Percentiles rank a stretch among this genome's conserved stretches.
These are phyloP conservation scores for Clarias fuscus DNA, from an alignment of 2,797 vertebrate species.

Conservation along the genomic window DNA sequence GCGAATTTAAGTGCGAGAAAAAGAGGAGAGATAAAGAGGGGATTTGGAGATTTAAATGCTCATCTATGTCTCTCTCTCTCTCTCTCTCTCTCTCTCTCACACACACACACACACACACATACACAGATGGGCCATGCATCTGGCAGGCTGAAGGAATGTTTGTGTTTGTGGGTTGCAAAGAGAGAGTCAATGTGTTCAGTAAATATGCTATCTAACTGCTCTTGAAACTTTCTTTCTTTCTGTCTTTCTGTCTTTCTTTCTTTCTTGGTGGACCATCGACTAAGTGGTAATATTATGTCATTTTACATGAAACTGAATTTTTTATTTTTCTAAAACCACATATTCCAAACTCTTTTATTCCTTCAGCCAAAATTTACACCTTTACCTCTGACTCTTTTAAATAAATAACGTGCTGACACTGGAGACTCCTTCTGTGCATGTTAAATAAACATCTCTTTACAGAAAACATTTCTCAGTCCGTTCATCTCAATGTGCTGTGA, in stretches of 20 bases:
- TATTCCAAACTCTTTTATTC: not conserved
- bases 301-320: not conserved
- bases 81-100: not conserved
- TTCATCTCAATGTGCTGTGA: not conserved
- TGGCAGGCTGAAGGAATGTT: slow-evolving; percentile 64
- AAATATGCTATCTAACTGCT: too few relatives aligned
- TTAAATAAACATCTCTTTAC: not conserved
- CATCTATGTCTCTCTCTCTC: not conserved
- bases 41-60: slow-evolving; percentile 52
- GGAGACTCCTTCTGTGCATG: not conserved
- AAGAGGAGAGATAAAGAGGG: slow-evolving; percentile 22
- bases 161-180: slow-evolving; percentile 24
- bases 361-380: not conserved
- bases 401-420: not conserved
- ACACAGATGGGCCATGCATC: slow-evolving; percentile 29
- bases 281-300: not conserved
- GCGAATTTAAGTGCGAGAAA: slow-evolving; percentile 21
- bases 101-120: not conserved
- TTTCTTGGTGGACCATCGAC: not conserved
- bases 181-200: not conserved
- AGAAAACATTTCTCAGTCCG: not conserved
- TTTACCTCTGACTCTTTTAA: not conserved
- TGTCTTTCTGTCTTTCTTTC: too few relatives aligned
- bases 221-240: not conserved
- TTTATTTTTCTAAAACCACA: not conserved